These are phyloP conservation scores for Ariopsis seemanni DNA, from an alignment of 2,113 vertebrate species.

Conservation along the genomic window DNA sequence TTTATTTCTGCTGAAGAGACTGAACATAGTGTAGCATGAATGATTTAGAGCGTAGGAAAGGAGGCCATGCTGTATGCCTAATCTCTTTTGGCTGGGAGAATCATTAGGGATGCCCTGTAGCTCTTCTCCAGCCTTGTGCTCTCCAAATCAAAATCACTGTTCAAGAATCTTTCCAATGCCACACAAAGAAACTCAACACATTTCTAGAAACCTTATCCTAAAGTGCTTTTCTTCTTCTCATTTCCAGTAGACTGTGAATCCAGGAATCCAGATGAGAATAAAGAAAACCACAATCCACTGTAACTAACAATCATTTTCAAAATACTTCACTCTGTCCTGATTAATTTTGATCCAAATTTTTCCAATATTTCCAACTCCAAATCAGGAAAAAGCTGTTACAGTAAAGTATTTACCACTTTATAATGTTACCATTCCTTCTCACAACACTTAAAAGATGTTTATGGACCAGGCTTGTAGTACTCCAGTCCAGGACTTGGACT, in stretches of 20 bases:
- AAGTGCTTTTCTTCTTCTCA: not conserved
- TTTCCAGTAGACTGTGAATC: not conserved
- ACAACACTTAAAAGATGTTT: too few species aligned
- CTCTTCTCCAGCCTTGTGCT: not conserved
- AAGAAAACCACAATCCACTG: not conserved
- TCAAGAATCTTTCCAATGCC: not conserved
- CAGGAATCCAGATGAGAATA: not conserved
- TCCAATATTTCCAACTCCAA: not conserved
- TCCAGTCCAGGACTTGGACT: too few species aligned
- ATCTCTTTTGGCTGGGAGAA: slow-evolving; percentile 24
- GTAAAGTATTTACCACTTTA: too few species aligned
- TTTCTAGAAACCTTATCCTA: not conserved
- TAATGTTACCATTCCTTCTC: too few species aligned
- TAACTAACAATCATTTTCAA: not conserved
- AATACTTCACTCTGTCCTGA: not conserved
- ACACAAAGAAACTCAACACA: not conserved
- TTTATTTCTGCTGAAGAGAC: slow-evolving; percentile 54
- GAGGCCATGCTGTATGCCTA: slow-evolving; percentile 29
- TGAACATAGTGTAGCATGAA: slow-evolving; percentile 40
- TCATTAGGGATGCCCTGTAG: slow-evolving; percentile 25
- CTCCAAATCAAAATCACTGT: slow-evolving; percentile 12
- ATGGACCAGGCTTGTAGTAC: too few species aligned
- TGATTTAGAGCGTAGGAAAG: slow-evolving; percentile 42
- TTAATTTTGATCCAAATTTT: not conserved
- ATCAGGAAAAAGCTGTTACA: too few species aligned